Evolutionary conservation across 2,797 vertebrate species (phyloP), one percentile per base, ranked within the genome.

Genomic region (Xiphorhynchus erythropygius): DNA sequence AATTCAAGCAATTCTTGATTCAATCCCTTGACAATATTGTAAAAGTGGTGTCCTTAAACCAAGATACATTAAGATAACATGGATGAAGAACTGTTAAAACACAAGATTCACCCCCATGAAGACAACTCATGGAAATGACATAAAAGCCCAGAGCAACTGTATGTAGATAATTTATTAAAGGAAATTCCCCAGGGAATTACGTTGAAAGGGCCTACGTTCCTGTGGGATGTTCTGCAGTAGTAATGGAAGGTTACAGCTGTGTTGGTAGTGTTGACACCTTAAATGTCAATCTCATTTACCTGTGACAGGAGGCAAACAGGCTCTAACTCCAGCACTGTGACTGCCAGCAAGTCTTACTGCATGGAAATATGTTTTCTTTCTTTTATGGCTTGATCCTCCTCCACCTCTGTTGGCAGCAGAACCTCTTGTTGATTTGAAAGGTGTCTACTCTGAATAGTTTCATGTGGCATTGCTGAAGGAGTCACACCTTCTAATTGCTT

Each of bases 291-390:
- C 64, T 91, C 37, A 28, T 73, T 73, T 55, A 56, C 22, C n/a
- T 6, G 0, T 25, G n/a, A 53, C 17, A 39, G 42, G 23, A 78
- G 42, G 56, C 12, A 60, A 83, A 77, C 0, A 1, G 13, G 41
- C 13, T 56, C 53, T 42, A 59, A 62, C 32, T 77, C 41, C 64
- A 67, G 76, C 33, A 60, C 1, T 1, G 33, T 39, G 44, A 18
- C 24, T 41, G 21, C 50, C 69, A 55, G 2, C 0, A 10, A 57
- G 23, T 4, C 71, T 28, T 33, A 70, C 47, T 5, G 1, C 33
- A 49, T 39, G 35, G 30, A 41, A 83, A 21, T 70, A 56, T 52
- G 50, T 28, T 75, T 75, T 81, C 37, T 41, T 11, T 60, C 79
- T 65, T 53, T 71, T 28, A 41, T 7, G 19, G 22, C 42, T 93